Evolutionary conservation across 2,113 vertebrate genomes (phyloP).

Genomic region (Prunella himalayana): DNA sequence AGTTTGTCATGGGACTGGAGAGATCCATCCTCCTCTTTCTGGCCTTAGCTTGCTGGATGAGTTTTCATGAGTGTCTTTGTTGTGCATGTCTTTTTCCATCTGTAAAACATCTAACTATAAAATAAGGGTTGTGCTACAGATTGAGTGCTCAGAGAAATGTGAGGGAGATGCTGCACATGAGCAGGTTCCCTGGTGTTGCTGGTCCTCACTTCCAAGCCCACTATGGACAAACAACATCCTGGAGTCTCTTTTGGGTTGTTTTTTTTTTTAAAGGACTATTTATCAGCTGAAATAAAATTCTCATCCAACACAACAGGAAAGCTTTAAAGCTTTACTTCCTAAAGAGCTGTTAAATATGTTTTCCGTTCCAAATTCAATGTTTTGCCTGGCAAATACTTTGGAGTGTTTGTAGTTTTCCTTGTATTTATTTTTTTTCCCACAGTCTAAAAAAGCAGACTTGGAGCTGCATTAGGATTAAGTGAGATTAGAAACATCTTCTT

Average conservation of each 20-base stretch:
- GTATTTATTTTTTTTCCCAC: slow-evolving; percentile 79
- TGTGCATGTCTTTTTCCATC: background rate
- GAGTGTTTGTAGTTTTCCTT: slow-evolving; percentile 28
- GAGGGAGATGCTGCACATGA: rapidly evolving
- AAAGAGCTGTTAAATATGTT: background rate
- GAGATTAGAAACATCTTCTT: slow-evolving; percentile 72
- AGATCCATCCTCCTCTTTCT: background rate
- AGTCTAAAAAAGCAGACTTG: slow-evolving; percentile 60
- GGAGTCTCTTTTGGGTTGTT: background rate
- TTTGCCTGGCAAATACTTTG: background rate
- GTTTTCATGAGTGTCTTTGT: background rate
- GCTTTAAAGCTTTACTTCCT: background rate
- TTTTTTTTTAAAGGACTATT: background rate
- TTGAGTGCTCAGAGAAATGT: background rate
- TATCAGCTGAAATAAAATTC: background rate
- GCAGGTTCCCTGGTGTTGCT: background rate
- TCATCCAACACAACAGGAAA: background rate
- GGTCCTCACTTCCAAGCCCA: background rate
- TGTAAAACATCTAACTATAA: background rate
- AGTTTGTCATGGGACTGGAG: background rate
- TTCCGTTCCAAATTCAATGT: background rate
- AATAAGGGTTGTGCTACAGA: background rate
- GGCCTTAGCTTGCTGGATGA: background rate
- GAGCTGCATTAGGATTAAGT: slow-evolving; percentile 72
- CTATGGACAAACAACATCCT: background rate